phyloP scores from a whole-genome alignment of 35 echinoderm and acorn worm species.

The Anneissia japonica region DNA sequence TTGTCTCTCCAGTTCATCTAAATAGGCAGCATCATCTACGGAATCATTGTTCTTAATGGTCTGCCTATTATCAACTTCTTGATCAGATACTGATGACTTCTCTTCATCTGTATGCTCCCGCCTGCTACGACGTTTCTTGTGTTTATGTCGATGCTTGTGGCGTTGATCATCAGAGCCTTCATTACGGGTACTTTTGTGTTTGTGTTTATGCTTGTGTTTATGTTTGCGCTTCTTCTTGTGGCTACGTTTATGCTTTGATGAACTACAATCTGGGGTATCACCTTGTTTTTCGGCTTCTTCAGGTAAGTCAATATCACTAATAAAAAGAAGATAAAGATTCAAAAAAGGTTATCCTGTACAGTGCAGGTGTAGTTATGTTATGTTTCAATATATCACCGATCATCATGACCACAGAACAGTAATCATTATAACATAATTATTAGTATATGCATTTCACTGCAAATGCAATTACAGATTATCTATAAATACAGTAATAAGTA shows the following conservation, averaged over 20 bases:
- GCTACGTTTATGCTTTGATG: constrained; percentile 20
- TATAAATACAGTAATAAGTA: too few species aligned
- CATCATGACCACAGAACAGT: too few species aligned
- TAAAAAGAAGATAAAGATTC: too few species aligned
- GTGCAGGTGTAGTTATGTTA: too few species aligned
- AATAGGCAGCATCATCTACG: constrained; percentile 22
- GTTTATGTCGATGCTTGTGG: constrained; percentile 6
- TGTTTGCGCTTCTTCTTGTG: constrained; percentile 47
- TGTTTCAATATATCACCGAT: too few species aligned
- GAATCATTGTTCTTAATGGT: constrained; percentile 17
- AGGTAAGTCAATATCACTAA: neutral
- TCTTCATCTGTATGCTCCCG: neutral
- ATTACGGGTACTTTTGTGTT: constrained; percentile 47
- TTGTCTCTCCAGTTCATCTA: constrained; percentile 93
- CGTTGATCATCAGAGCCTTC: constrained; percentile 9
- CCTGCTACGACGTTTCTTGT: neutral
- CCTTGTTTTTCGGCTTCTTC: neutral
- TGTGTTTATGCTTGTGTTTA: constrained; percentile 84
- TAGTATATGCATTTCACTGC: too few species aligned
- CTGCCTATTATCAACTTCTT: constrained; percentile 23
- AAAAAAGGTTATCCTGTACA: too few species aligned
- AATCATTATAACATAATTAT: too few species aligned
- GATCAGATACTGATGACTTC: constrained; percentile 6
- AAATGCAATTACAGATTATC: too few species aligned
- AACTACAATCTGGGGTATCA: neutral